Base-by-base conservation (phyloP, 2,888 invertebrate genomes). In the Dastarcus helophoroides region DNA sequence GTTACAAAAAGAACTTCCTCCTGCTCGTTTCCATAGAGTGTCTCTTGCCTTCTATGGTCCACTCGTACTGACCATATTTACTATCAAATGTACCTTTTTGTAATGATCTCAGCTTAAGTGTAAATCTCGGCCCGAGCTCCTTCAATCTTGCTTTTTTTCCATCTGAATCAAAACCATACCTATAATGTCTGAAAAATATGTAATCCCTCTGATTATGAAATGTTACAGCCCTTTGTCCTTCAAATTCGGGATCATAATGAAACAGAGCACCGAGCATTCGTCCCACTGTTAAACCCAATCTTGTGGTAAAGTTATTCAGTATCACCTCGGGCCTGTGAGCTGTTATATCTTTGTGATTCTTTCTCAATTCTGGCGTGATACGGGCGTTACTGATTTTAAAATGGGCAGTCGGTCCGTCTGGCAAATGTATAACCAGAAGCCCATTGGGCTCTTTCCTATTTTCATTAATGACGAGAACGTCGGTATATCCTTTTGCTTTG, bases 191-290 rank as follows among this genome's bases (percentile, higher is more conserved):
- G 58, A 99, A 95, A 66, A 99, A 98, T 47, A 98, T 89, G 57
- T 86, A 98, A 66, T 99, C 98, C 36, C 98, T 70, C 60, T 99
- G 98, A 65, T 99, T 98, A 63, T 99, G 98, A 60, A 99, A 95
- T 15, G 97, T 95, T 38, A 93, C 90, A 1, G 81, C 90, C 38
- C 95, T 71, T 3, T 93, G 71, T 1, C 97, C 97, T 41, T 76
- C 76, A 63, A 94, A 99, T 60, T 98, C 80, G 0, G 98, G 97
- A 60, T 89, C 80, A 60, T 90, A 89, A 60, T 95, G 94, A 58
- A 97, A 97, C 22, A 98, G 59, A 0, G 93, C 82, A 7, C 90
- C 88, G 38, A 97, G 66, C 88, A 95, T 88, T 44, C 97, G 73
- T 1, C 88, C 88, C 25, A 97, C 74, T 0, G 84, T 79, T 48